These are phyloP conservation scores for Pammene aurita DNA, from an alignment of 2,888 invertebrate species.

Conservation along the genomic window DNA sequence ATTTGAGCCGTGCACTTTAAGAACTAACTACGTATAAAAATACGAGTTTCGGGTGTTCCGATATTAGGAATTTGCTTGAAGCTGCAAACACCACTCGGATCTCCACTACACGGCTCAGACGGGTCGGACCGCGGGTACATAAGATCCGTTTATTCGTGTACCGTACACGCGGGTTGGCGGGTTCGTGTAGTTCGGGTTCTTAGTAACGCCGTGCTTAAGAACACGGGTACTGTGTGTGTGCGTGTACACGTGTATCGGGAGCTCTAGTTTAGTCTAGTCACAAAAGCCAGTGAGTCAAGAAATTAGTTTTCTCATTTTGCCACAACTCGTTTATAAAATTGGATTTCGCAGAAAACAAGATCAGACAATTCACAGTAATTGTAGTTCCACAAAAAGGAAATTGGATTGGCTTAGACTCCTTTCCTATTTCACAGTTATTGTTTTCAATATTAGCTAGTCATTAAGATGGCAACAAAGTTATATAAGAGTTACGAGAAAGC, in stretches of 20 bases:
- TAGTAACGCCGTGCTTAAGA: too few species aligned
- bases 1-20: too few species aligned
- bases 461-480: conserved; percentile 14
- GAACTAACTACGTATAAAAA: too few species aligned
- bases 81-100: too few species aligned
- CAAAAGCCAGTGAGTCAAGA: conserved; percentile 19
- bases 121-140: too few species aligned
- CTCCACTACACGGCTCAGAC: too few species aligned
- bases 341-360: conserved; percentile 14
- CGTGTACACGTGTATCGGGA: not conserved
- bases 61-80: too few species aligned
- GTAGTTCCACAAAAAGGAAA: conserved; percentile 9
- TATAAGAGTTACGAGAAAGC: conserved; percentile 9
- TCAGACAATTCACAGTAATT: conserved; percentile 21
- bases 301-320: conserved; percentile 18
- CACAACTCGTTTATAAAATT: conserved; percentile 8
- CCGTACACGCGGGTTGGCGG: too few species aligned
- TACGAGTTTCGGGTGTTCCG: too few species aligned
- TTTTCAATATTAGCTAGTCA: conserved; percentile 16
- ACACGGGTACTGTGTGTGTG: too few species aligned
- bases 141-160: too few species aligned
- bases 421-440: conserved; percentile 20
- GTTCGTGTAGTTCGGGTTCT: too few species aligned
- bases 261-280: conserved; percentile 7
- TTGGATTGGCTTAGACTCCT: conserved; percentile 13